Evolutionary conservation across 1,140 invertebrate species (phyloP).

Genomic region (Copidosoma floridanum): DNA sequence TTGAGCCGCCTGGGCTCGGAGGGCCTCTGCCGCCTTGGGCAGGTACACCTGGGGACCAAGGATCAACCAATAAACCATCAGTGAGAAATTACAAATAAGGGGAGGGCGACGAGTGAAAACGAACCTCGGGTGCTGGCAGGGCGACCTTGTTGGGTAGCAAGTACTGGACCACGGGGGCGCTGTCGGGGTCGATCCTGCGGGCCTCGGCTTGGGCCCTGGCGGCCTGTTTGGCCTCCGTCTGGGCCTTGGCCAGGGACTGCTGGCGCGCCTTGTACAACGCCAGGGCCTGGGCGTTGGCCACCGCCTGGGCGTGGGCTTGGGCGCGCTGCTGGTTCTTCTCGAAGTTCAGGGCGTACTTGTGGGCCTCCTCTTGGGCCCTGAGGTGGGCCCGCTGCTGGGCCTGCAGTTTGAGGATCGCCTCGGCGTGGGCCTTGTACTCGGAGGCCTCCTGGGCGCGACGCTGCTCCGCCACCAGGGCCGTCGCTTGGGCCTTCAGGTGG

Average conservation of each 20-base stretch:
- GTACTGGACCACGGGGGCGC: conserved; percentile 49
- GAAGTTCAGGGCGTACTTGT: conserved; percentile 46
- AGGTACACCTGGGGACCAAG: conserved; percentile 25
- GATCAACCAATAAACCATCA: too few species aligned
- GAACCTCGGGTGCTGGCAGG: conserved; percentile 39
- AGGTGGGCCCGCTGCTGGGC: conserved; percentile 50
- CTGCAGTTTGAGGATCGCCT: conserved; percentile 50
- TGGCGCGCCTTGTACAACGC: conserved; percentile 48
- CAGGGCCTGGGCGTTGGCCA: conserved; percentile 51
- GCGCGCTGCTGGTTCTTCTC: conserved; percentile 50
- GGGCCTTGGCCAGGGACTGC: conserved; percentile 44
- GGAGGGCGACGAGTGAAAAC: neutral
- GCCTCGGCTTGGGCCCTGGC: conserved; percentile 43
- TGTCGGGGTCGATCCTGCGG: conserved; percentile 40
- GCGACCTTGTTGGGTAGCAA: conserved; percentile 42
- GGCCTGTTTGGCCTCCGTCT: conserved; percentile 44
- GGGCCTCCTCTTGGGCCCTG: conserved; percentile 50
- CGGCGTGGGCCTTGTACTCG: conserved; percentile 51
- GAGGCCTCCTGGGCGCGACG: conserved; percentile 45
- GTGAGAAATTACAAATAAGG: too few species aligned
- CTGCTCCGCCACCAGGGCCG: conserved; percentile 44
- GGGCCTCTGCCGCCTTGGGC: conserved; percentile 23
- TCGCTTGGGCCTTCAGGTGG: conserved; percentile 45
- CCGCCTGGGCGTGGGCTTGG: conserved; percentile 49
- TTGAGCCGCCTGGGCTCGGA: conserved; percentile 6